Base-by-base conservation (phyloP, 2,113 vertebrate genomes). In the Campylomormyrus tamandua region DNA sequence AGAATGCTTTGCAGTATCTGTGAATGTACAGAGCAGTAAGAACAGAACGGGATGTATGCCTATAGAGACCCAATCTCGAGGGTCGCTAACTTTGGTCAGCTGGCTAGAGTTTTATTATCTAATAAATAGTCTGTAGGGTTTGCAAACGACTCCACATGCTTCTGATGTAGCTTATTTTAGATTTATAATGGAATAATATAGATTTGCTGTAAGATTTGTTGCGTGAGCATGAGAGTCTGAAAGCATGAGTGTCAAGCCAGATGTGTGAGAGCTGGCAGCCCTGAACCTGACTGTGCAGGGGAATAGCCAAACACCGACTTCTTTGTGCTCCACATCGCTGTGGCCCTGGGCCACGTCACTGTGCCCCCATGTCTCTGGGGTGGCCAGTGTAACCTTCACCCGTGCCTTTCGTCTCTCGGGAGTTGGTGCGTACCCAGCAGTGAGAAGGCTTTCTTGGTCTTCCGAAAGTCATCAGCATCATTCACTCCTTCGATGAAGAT, bases 381-480 rank as follows among this genome's bases (percentile, higher is more conserved):
- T 8, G 58, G n/a, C 58, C 27, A 13, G n/a, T 70, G 62, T 70
- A 70, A 31, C 62, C 1, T 0, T 70, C 0, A 70, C 5, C 3
- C 62, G 9, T 0, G n/a, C 27, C 27, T 31, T 13, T 1, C 3
- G 3, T 31, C 27, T 52, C 46, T 17, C 11, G 49, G 3, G 48
- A 17, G 10, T 9, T 21, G n/a, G 11, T 19, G 10, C 96, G 96
- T 95, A 99, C 98, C 98, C 0, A 99, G 96, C 48, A 99, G 92
- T 0, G 93, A 93, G 91, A 99, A 97, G 80, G 98, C 98, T 0
- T 96, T 96, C 17, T 95, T 96, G 0, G 97, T 99, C 94, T 96
- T 99, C 90, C 96, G 92, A 21, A 99, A 96, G 92, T 98, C 98
- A 3, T 95, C 94, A 0, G 97, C 97, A 0, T 99, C 98, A 0